A percentile compares a stretch with the other conserved stretches of the same genome.
phyloP scores from a whole-genome alignment of 2,797 vertebrate genomes.

The Chaetophractus vellerosus region DNA sequence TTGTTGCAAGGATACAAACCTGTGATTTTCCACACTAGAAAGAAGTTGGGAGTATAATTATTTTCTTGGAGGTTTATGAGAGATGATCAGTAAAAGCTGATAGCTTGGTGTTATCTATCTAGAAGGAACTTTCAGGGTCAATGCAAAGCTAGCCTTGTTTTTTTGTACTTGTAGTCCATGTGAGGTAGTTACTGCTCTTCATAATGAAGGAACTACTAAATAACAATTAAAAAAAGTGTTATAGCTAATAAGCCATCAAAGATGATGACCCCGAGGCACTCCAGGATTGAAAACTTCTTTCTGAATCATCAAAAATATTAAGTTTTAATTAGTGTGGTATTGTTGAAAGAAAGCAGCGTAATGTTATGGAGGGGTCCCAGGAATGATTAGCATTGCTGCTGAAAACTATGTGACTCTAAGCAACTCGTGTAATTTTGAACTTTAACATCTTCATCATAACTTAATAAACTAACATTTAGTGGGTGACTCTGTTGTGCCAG shows the following conservation, averaged over 20 bases:
- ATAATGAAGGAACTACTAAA: slow-evolving; percentile 60
- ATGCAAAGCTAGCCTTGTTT: slow-evolving; percentile 42
- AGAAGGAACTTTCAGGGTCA: slow-evolving; percentile 41
- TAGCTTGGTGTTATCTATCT: slow-evolving; percentile 51
- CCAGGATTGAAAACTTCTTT: slow-evolving; percentile 44
- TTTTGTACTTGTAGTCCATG: slow-evolving; percentile 57
- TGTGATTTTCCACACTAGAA: slow-evolving; percentile 41
- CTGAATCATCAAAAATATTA: slow-evolving; percentile 52
- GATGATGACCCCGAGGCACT: slow-evolving; percentile 12
- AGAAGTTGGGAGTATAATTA: slow-evolving; percentile 47
- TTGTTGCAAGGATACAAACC: slow-evolving; percentile 38
- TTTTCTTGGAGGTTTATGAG: slow-evolving; percentile 61
- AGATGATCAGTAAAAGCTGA: slow-evolving; percentile 34
- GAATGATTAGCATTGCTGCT: slow-evolving; percentile 18
- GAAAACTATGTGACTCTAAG: background rate
- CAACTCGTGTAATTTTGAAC: slow-evolving; percentile 39
- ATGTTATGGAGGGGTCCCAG: background rate
- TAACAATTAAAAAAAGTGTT: slow-evolving; percentile 30
- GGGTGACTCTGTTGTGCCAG: background rate
- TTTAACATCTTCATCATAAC: slow-evolving; percentile 30
- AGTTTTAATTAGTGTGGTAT: slow-evolving; percentile 63
- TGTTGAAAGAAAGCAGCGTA: background rate
- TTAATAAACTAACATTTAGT: slow-evolving; percentile 52
- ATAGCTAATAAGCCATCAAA: slow-evolving; percentile 54
- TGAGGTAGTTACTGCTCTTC: slow-evolving; percentile 67